Percentiles rank a stretch among this genome's conserved stretches.
Evolutionary conservation across 37 sponge, comb jelly and placozoan species (phyloP).

Genomic region (Beroe forskalii): DNA sequence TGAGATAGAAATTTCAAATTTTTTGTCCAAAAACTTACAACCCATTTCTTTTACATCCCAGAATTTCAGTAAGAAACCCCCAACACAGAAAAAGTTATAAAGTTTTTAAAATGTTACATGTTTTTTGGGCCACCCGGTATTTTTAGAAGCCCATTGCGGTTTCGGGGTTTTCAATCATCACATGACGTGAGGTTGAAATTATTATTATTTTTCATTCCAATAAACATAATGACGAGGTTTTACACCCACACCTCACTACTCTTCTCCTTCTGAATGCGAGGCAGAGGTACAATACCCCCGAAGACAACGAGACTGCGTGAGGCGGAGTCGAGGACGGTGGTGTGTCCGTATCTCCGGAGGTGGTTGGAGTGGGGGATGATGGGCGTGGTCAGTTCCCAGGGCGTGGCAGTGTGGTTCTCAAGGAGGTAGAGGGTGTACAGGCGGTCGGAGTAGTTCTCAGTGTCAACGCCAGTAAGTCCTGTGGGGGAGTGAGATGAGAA

Average conservation of each 20-base stretch:
- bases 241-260: neutral
- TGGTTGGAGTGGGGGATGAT: neutral
- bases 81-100: too few relatives aligned
- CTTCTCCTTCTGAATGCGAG: conserved; percentile 1
- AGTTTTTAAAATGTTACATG: too few relatives aligned
- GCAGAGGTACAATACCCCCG: conserved; percentile 13
- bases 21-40: too few relatives aligned
- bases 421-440: neutral
- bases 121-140: too few relatives aligned
- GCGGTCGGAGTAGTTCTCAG: neutral
- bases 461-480: conserved; percentile 35
- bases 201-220: neutral
- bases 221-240: too few relatives aligned
- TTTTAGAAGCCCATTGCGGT: neutral
- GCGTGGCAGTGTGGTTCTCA: neutral
- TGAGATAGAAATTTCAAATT: too few relatives aligned
- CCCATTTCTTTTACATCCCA: too few relatives aligned
- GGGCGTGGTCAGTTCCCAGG: neutral
- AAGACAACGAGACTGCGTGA: neutral
- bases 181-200: neutral
- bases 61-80: too few relatives aligned
- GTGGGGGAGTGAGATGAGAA: neutral
- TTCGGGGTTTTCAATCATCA: neutral
- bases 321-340: neutral
- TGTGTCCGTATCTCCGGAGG: neutral